These are phyloP conservation scores for Leguminivora glycinivorella DNA, from an alignment of 1,140 invertebrate species.

Conservation along the genomic window DNA sequence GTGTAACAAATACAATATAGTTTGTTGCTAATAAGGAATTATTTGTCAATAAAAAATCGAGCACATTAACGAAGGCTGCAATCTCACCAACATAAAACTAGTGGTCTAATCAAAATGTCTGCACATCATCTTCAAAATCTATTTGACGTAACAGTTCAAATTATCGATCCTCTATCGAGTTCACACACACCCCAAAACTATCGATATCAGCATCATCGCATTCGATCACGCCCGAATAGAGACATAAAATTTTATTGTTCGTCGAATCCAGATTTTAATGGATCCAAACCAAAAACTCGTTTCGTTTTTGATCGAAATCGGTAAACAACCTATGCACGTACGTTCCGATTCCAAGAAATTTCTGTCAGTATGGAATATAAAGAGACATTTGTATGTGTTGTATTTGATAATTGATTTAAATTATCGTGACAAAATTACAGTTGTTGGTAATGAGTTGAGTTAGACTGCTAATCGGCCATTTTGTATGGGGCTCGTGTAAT, in stretches of 20 bases:
- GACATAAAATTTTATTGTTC: conserved; percentile 72
- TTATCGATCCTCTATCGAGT: neutral
- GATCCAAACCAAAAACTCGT: conserved; percentile 52
- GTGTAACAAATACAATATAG: too few species aligned
- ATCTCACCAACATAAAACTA: too few species aligned
- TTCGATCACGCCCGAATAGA: conserved; percentile 51
- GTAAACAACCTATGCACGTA: conserved; percentile 64
- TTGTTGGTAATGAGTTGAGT: conserved; percentile 7
- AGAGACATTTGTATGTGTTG: conserved; percentile 58
- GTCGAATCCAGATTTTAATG: conserved; percentile 59
- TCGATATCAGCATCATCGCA: conserved; percentile 19
- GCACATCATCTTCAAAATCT: too few species aligned
- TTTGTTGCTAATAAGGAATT: too few species aligned
- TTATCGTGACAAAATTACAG: conserved; percentile 28
- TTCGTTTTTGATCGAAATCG: conserved; percentile 70
- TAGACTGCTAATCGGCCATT: conserved; percentile 12
- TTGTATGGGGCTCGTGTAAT: neutral
- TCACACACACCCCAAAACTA: conserved; percentile 7
- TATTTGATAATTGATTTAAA: conserved; percentile 51
- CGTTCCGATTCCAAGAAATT: conserved; percentile 48
- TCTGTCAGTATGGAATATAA: conserved; percentile 50
- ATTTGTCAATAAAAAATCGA: too few species aligned
- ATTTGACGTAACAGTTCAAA: neutral
- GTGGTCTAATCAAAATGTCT: too few species aligned
- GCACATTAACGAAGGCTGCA: too few species aligned